Base-by-base conservation (phyloP, 1,140 invertebrate species). In the Atta cephalotes region DNA sequence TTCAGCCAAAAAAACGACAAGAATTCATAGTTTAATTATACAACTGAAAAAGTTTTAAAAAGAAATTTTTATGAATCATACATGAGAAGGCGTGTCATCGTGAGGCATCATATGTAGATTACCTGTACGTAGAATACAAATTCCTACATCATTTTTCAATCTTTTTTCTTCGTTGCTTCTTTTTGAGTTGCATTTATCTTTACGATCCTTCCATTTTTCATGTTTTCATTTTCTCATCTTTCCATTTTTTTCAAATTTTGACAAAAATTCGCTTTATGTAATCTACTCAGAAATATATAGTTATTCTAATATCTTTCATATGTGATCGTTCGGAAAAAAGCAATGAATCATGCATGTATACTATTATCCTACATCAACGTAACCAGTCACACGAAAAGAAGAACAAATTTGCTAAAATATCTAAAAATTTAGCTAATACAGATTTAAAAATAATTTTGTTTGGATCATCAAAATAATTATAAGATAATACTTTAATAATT, bases 121-220 rank as follows among this genome's bases (percentile, higher is more conserved):
- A 35, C 63, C 28, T n/a, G 53, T 49, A 78, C 14, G 16, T 63
- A 31, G 21, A 10, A 18, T 63, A 63, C 4, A 1, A n/a, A 10
- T 65, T 21, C 25, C 16, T 28, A 21, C 39, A 31, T 65, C 35
- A 31, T 78, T 78, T 78, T 21, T 78, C 76, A 78, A 78, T 28
- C 58, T 49, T 49, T 63, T 49, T 65, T 79, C 12, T 25, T 60
- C 1, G n/a, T 45, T 63, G 18, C 5, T 2, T 9, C 39, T 65
- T 49, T 39, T 60, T 10, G 25, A 60, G 9, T 77, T 77, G 53
- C 28, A 79, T 66, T 65, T 79, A 31, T 65, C 39, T 31, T 66
- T 21, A 12, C 9, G 45, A 31, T 2, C 45, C 2, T 66, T 0
- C 18, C 18, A 66, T 79, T 65, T 79, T 28, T 65, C 31, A 65